Evolutionary conservation across 2,888 invertebrate genomes (phyloP).

Genomic region (Gastracanthus pulcherrimus): DNA sequence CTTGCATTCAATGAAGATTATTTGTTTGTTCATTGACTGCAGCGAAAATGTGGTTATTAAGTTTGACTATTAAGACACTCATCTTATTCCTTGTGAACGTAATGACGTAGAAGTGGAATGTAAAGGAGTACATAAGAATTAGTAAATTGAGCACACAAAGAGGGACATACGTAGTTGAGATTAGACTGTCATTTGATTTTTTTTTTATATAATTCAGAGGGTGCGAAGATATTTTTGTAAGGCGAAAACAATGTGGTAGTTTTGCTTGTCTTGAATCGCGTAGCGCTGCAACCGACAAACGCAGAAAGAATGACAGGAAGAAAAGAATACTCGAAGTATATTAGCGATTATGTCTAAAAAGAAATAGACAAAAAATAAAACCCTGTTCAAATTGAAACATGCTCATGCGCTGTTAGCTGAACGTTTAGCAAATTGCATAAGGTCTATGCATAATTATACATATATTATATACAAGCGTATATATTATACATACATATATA

Average conservation of each 20-base stretch:
- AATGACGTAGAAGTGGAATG: background rate
- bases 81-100: constrained; percentile 15
- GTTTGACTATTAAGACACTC: constrained; percentile 30
- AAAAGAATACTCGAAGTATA: constrained; percentile 37
- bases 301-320: background rate
- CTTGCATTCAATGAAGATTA: background rate
- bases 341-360: background rate
- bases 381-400: constrained; percentile 18
- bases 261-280: constrained; percentile 34
- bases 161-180: constrained; percentile 51
- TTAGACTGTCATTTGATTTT: constrained; percentile 51
- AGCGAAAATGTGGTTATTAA: background rate
- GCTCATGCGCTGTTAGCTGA: constrained; percentile 30
- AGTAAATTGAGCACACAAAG: constrained; percentile 31
- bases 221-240: constrained; percentile 55
- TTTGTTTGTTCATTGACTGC: background rate
- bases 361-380: constrained; percentile 1
- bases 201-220: constrained; percentile 28
- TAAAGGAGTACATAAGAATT: background rate
- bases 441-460: constrained; percentile 34
- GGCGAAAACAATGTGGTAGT: constrained; percentile 20
- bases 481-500: constrained; percentile 7
- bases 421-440: constrained; percentile 21
- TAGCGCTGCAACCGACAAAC: constrained; percentile 9
- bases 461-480: constrained; percentile 11